Conservation (phyloP, 1,140 invertebrate species). For the Papilio polytes region DNA sequence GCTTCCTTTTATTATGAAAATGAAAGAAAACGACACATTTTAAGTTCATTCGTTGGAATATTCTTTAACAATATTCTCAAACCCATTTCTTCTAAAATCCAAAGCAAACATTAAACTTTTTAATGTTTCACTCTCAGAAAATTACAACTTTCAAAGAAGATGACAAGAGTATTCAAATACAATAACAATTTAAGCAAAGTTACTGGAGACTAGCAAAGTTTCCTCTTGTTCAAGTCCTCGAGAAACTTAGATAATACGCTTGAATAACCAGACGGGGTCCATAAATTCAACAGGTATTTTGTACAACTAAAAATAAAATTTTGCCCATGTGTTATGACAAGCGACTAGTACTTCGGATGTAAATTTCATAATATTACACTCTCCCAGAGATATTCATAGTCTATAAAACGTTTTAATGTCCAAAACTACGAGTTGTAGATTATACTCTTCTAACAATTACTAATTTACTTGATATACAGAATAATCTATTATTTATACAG, state of each 20-base stretch:
- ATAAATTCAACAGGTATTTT: slow-evolving; percentile 10
- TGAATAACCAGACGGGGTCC: not conserved
- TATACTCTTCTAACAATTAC: too few relatives aligned
- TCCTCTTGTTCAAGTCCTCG: not conserved
- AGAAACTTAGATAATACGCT: slow-evolving; percentile 4
- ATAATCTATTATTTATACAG: too few relatives aligned
- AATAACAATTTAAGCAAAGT: slow-evolving; percentile 21
- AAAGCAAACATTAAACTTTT: not conserved
- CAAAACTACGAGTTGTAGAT: too few relatives aligned
- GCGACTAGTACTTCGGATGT: not conserved
- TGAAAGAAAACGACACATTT: not conserved
- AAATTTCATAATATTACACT: too few relatives aligned
- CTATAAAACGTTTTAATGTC: too few relatives aligned
- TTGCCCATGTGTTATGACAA: not conserved
- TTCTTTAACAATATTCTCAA: not conserved
- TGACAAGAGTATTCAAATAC: slow-evolving; percentile 19
- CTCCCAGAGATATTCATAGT: too few relatives aligned
- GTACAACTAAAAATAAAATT: not conserved
- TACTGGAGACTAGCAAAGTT: slow-evolving; percentile 4
- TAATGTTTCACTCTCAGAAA: not conserved
- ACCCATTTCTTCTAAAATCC: not conserved
- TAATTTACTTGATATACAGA: too few relatives aligned
- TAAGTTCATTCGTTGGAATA: not conserved
- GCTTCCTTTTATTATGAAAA: not conserved
- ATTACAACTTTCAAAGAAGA: slow-evolving; percentile 5